These are phyloP conservation scores for Ardeotis arabs DNA, from an alignment of 2,113 vertebrate species.

Conservation along the genomic window DNA sequence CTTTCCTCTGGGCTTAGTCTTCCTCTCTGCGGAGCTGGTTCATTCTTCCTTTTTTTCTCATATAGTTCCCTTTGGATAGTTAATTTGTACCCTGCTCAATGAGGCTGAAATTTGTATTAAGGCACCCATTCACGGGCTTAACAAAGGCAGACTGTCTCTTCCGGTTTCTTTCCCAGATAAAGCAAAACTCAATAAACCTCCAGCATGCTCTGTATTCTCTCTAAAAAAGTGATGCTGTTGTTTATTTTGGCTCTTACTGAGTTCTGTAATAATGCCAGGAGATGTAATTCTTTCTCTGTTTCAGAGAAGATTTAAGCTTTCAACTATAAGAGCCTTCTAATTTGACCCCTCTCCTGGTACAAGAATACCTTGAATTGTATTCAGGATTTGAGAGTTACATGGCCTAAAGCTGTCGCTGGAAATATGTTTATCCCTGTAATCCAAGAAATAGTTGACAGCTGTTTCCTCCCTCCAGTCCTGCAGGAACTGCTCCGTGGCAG, in stretches of 20 bases:
- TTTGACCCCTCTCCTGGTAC: not conserved
- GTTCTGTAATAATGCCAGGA: not conserved
- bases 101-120: constrained; percentile 49
- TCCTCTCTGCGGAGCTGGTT: not conserved
- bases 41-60: constrained; percentile 15
- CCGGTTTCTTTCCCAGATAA: constrained; percentile 27
- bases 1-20: not conserved
- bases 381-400: constrained; percentile 4
- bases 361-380: constrained; percentile 29
- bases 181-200: constrained; percentile 37
- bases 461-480: constrained; percentile 48
- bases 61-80: constrained; percentile 3
- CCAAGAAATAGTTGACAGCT: constrained; percentile 57
- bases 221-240: not conserved
- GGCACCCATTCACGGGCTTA: constrained; percentile 9
- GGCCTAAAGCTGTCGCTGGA: constrained; percentile 32
- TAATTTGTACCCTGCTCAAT: constrained; percentile 44
- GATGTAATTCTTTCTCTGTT: not conserved
- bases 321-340: not conserved
- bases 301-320: constrained; percentile 12
- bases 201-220: not conserved
- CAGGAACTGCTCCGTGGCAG: not conserved
- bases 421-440: constrained; percentile 54
- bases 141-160: constrained; percentile 35
- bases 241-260: constrained; percentile 8